A percentile compares a stretch with the other conserved stretches of the same genome.
Conservation (phyloP, 2,888 invertebrate species). For the Lysandra coridon region DNA sequence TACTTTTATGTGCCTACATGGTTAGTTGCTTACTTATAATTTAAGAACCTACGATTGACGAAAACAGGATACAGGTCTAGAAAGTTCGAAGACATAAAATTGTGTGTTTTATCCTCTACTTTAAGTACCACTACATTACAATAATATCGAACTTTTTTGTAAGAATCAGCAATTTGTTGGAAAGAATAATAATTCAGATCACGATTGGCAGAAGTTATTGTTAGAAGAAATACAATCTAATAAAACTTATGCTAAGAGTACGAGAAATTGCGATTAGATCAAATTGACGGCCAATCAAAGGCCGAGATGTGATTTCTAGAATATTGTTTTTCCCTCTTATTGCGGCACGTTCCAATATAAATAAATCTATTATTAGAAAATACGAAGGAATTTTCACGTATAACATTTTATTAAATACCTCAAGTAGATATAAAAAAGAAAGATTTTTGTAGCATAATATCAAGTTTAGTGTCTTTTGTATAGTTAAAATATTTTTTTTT, state of each 20-base stretch:
- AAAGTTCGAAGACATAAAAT: background rate
- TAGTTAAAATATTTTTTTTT: too few species aligned
- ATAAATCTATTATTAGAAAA: background rate
- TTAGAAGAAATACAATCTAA: constrained; percentile 9
- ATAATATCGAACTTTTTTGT: background rate
- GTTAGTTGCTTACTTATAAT: background rate
- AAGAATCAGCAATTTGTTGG: background rate
- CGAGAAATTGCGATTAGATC: constrained; percentile 17
- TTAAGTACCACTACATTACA: background rate
- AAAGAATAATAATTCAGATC: constrained; percentile 4
- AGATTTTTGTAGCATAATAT: too few species aligned
- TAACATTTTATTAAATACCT: too few species aligned
- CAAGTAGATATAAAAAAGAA: too few species aligned
- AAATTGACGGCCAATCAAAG: constrained; percentile 19
- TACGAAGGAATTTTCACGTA: background rate
- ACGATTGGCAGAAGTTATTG: constrained; percentile 19
- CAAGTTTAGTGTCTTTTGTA: too few species aligned
- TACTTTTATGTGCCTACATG: too few species aligned
- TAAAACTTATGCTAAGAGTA: constrained; percentile 22
- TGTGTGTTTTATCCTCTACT: background rate
- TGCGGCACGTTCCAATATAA: background rate
- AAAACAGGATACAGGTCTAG: background rate
- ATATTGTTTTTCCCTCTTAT: background rate
- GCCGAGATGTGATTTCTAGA: constrained; percentile 10
- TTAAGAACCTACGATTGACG: background rate